Evolutionary conservation across 2,888 invertebrate genomes (phyloP), one percentile per base, ranked within the genome.

Genomic region (Himalopsyche kuldschensis): DNA sequence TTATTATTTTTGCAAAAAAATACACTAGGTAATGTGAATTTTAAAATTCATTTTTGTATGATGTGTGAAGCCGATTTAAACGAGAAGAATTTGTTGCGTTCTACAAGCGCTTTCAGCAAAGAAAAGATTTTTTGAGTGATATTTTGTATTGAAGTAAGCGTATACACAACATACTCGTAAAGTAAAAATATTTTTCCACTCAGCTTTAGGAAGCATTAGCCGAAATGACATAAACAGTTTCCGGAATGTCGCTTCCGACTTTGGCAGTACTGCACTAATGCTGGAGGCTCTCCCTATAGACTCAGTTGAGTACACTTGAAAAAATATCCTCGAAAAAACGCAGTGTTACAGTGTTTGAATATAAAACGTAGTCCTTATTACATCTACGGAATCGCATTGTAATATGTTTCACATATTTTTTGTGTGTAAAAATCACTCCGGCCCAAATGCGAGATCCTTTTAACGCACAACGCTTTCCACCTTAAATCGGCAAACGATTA

Each of bases 401-500:
- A 69, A 69, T 69, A 69, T 27, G 30, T 27, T 69, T 69, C 69
- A 4, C 24, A 30, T 69, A 27, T 69, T 69, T 69, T 55, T 69
- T 69, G 10, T 27, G 15, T 69, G 11, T 69, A 69, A 69, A 69
- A 69, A 69, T 69, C 69, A 69, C 69, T 69, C 20, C 27, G 27
- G 5, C 10, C 27, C 27, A 11, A 69, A 69, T 30, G 27, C 6
- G 69, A 76, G 48, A 81, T 81, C 41, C 82, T 79, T 82, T 84
- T 76, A 82, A 78, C 78, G 82, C 78, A 80, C 82, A 80, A 82
- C 63, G 84, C 78, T 80, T 82, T 76, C 46, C 75, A 80, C 82
- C 82, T 84, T 82, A 84, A 83, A 84, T 81, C 69, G 35, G 82
- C 81, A 83, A 84, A 83, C 84, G 82, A 84, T 84, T 84, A 82